These are phyloP conservation scores for Harpegnathos saltator DNA, from an alignment of 1,140 invertebrate species.

Conservation along the genomic window DNA sequence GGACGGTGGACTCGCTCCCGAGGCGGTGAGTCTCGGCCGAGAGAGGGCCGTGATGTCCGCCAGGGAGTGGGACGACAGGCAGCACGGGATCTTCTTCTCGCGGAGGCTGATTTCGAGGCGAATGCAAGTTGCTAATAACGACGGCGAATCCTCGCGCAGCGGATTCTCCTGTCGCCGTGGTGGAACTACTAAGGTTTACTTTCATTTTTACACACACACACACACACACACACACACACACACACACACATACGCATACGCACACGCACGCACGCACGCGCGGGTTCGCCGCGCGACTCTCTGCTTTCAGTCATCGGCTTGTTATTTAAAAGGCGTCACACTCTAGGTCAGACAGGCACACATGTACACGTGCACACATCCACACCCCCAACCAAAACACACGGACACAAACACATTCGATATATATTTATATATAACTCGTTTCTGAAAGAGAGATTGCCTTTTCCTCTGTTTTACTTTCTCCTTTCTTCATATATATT, in stretches of 20 bases:
- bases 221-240: background rate
- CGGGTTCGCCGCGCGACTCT: background rate
- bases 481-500: conserved; percentile 38
- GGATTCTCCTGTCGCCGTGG: conserved; percentile 10
- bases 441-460: conserved; percentile 25
- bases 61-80: too few species aligned
- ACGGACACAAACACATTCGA: too few species aligned
- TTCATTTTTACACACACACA: background rate
- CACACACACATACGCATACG: too few species aligned
- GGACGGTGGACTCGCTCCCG: too few species aligned
- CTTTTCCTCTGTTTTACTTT: conserved; percentile 44
- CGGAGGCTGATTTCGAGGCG: too few species aligned
- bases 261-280: background rate
- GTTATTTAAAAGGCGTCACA: conserved; percentile 60
- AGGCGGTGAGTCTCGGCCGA: background rate
- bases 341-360: conserved; percentile 28
- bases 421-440: conserved; percentile 50
- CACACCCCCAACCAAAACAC: too few species aligned
- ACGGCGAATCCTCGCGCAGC: too few species aligned
- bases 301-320: conserved; percentile 44
- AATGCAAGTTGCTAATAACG: background rate
- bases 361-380: conserved; percentile 48
- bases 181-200: background rate
- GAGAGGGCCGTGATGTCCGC: too few species aligned
- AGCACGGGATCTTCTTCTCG: too few species aligned